These are phyloP conservation scores for Lingula anatina DNA, from an alignment of 2,888 invertebrate species.

Conservation along the genomic window DNA sequence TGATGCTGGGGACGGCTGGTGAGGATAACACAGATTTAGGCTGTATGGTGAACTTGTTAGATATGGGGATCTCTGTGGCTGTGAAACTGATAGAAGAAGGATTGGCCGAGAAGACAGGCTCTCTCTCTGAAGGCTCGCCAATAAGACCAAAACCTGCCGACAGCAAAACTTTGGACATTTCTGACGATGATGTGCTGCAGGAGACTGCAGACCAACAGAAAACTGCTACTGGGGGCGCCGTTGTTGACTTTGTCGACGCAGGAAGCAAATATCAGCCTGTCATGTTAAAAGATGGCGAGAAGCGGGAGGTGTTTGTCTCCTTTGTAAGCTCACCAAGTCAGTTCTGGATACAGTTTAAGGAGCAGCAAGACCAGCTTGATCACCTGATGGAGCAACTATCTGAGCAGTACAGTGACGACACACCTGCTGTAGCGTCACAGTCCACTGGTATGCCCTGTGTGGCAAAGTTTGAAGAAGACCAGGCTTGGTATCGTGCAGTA, in stretches of 20 bases:
- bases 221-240: neutral
- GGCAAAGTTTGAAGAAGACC: conserved; percentile 27
- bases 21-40: neutral
- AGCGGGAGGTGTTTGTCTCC: neutral
- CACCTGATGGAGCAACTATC: conserved; percentile 5
- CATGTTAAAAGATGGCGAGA: neutral
- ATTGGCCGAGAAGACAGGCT: conserved; percentile 12
- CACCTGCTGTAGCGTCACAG: neutral
- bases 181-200: neutral
- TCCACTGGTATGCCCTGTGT: conserved; percentile 15
- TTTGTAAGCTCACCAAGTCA: neutral
- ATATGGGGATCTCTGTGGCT: conserved; percentile 30
- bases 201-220: neutral
- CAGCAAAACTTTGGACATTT: neutral
- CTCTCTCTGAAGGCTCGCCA: neutral
- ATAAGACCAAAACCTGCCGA: too few species aligned
- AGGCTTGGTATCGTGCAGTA: conserved; percentile 33
- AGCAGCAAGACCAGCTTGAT: neutral
- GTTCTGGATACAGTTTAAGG: neutral
- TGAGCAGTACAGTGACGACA: conserved; percentile 1
- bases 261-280: neutral
- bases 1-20: conserved; percentile 12
- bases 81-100: conserved; percentile 20
- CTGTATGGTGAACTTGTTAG: conserved; percentile 25
- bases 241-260: neutral